These are phyloP conservation scores for Eupelmus urozonus DNA, from an alignment of 2,888 invertebrate species.

Conservation along the genomic window DNA sequence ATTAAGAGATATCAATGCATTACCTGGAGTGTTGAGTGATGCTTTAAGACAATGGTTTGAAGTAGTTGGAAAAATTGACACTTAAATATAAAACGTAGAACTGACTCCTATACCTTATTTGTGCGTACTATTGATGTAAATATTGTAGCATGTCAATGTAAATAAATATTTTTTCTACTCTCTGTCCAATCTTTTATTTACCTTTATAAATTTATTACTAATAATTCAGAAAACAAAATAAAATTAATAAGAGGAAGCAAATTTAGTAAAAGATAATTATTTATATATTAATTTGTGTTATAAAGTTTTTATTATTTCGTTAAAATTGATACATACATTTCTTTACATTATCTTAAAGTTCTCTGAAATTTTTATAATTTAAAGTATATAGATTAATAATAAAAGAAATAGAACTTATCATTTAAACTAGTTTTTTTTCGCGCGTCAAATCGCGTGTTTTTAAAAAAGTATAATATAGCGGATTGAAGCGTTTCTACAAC, in stretches of 20 bases:
- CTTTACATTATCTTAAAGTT: too few relatives aligned
- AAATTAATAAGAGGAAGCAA: not conserved
- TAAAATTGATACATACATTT: not conserved
- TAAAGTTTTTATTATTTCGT: too few relatives aligned
- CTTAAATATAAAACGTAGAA: slow-evolving; percentile 57
- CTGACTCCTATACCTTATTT: not conserved
- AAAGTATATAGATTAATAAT: too few relatives aligned
- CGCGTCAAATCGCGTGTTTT: too few relatives aligned
- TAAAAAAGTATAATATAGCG: too few relatives aligned
- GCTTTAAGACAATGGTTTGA: slow-evolving; percentile 99
- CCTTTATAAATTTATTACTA: not conserved
- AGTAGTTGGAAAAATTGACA: slow-evolving; percentile 85
- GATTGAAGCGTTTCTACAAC: too few relatives aligned
- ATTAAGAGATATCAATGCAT: slow-evolving; percentile 89
- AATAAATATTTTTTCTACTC: slow-evolving; percentile 53
- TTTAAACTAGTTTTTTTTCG: too few relatives aligned
- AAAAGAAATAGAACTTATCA: too few relatives aligned
- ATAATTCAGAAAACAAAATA: not conserved
- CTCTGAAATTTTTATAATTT: too few relatives aligned
- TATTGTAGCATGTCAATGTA: slow-evolving; percentile 50
- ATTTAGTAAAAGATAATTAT: not conserved
- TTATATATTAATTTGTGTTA: too few relatives aligned
- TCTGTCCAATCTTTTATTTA: not conserved
- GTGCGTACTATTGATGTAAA: slow-evolving; percentile 40
- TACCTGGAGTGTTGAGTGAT: slow-evolving; percentile 95